phyloP scores from a whole-genome alignment of 1,140 invertebrate species.

The Pinna nobilis region DNA sequence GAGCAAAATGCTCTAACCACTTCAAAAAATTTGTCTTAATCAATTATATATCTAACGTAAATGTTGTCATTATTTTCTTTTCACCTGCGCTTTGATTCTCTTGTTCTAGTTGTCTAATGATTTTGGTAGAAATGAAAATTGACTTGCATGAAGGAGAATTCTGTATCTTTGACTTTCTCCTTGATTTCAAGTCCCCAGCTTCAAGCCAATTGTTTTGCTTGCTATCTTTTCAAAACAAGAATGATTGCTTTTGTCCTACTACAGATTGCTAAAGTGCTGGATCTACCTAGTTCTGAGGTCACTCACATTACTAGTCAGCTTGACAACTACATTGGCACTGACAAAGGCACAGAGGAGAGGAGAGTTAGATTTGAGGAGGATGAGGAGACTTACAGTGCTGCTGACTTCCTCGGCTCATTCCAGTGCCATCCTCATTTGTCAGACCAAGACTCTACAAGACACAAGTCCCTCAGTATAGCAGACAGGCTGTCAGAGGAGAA shows the following conservation, averaged over 20 bases:
- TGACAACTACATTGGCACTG: constrained; percentile 22
- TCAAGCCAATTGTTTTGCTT: too few relatives aligned
- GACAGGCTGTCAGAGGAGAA: constrained; percentile 62
- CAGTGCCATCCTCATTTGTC: constrained; percentile 54
- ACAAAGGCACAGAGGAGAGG: neutral
- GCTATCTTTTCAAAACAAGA: too few relatives aligned
- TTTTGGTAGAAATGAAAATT: too few relatives aligned
- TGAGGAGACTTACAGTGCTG: constrained; percentile 36
- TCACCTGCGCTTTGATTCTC: too few relatives aligned
- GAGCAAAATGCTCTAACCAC: too few relatives aligned
- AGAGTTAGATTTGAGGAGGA: constrained; percentile 57
- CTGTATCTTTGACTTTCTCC: neutral
- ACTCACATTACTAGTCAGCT: constrained; percentile 56
- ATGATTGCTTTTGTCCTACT: too few relatives aligned
- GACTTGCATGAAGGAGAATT: neutral
- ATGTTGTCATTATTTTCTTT: too few relatives aligned
- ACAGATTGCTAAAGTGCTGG: too few relatives aligned
- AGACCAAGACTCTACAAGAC: constrained; percentile 44
- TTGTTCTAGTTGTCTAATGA: too few relatives aligned
- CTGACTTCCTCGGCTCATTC: constrained; percentile 66
- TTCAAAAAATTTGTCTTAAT: too few relatives aligned
- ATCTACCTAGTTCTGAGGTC: constrained; percentile 55
- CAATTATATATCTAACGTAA: too few relatives aligned
- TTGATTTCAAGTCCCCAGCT: neutral
- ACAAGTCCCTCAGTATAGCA: constrained; percentile 43